Evolutionary conservation across 2,113 vertebrate species (phyloP), one percentile per base, ranked within the genome.

Genomic region (Prinia subflava): DNA sequence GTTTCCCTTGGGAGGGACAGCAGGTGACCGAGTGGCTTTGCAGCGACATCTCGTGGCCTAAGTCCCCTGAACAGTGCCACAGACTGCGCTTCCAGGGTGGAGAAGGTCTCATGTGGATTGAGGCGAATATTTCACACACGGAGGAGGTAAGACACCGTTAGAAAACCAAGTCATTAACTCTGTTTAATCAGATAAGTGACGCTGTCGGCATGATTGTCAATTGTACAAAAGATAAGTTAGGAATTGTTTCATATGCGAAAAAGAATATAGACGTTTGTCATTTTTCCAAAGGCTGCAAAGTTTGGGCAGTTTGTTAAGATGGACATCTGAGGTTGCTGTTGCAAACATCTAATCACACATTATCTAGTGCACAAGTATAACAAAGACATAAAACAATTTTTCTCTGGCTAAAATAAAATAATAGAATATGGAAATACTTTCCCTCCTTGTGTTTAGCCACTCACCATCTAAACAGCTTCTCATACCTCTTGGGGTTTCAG

Each of bases 1-100:
- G 0, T 33, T 60, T 25, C 10, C 4, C 59, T 57, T 37, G 3
- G 56, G 12, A 31, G 35, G 52, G 42, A 35, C 35, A 3, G 63
- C 13, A 11, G 62, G 16, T 49, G 47, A 60, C 33, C 49, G 47
- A 3, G 28, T 30, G 30, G 83, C 84, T 92, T 83, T n/a, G 86
- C 83, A 89, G 87, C 76, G 89, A 95, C 78, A 94, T 91, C 90
- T 93, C 78, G 37, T 87, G 87, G 71, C 41, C 9, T 77, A 14
- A 7, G 5, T 57, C 53, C 28, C 68, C 50, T 55, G 24, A 74
- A 31, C 39, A 1, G 3, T 12, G 11, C 9, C 23, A 11, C 57
- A 7, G 17, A 7, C 70, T 47, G 25, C 28, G 59, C 52, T 55
- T 24, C 30, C 15, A 6, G 31, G 4, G 17, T 17, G 60, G 31